Conservation (phyloP, 2,888 invertebrate species). For the Xestia ashworthii region DNA sequence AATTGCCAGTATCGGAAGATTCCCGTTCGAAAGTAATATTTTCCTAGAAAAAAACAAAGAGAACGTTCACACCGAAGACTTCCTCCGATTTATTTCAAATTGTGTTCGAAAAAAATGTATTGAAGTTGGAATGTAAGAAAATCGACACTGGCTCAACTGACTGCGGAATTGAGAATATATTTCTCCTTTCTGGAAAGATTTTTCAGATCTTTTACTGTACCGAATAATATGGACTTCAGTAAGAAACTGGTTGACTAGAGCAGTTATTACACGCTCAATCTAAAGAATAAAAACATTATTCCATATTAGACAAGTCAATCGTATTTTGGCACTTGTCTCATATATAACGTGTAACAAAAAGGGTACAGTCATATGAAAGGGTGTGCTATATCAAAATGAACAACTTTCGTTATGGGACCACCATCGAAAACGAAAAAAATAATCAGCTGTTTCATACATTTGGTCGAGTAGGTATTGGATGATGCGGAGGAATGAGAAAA, state of each 20-base stretch:
- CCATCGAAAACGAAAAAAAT: too few relatives aligned
- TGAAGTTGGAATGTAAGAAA: slow-evolving; percentile 22
- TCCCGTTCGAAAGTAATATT: slow-evolving; percentile 14
- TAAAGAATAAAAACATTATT: neutral
- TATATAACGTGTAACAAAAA: too few relatives aligned
- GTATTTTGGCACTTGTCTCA: neutral
- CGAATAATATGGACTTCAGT: neutral
- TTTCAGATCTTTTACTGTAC: neutral
- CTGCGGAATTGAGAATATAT: slow-evolving; percentile 30
- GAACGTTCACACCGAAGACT: slow-evolving; percentile 26
- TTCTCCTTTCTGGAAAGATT: slow-evolving; percentile 15
- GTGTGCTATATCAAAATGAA: too few relatives aligned
- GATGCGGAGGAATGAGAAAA: too few relatives aligned
- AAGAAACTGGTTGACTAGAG: neutral
- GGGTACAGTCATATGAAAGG: too few relatives aligned
- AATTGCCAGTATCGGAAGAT: slow-evolving; percentile 9
- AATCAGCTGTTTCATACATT: too few relatives aligned
- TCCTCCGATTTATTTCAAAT: slow-evolving; percentile 45
- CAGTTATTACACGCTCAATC: neutral
- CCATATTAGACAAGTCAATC: neutral
- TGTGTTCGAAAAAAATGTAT: slow-evolving; percentile 42
- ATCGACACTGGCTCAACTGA: slow-evolving; percentile 21
- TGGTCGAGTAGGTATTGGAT: too few relatives aligned
- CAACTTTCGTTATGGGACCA: too few relatives aligned
- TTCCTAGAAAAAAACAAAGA: slow-evolving; percentile 8